Percentiles rank a stretch among this genome's conserved stretches.
Conservation (phyloP, 2,113 vertebrate genomes). For the Erpornis zantholeuca region DNA sequence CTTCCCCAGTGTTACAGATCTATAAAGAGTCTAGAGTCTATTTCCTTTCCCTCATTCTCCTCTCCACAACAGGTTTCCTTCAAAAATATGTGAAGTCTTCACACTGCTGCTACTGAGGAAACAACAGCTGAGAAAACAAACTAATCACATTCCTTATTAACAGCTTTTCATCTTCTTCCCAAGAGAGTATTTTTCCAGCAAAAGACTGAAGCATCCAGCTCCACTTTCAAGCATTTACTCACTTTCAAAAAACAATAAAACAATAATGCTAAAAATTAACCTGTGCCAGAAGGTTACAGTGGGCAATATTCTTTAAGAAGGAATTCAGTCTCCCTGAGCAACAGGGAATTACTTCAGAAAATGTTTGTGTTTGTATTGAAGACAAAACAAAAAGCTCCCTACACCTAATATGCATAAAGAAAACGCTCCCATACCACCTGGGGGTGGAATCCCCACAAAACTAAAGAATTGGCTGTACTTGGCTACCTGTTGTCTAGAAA, state of each 20-base stretch:
- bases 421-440: not conserved
- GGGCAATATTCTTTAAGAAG: not conserved
- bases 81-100: not conserved
- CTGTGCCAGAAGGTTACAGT: not conserved
- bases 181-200: not conserved
- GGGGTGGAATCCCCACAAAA: not conserved
- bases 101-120: not conserved
- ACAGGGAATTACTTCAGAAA: not conserved
- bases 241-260: not conserved
- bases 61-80: not conserved
- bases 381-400: not conserved
- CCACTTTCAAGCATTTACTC: not conserved
- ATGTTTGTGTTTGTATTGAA: not conserved
- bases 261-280: not conserved
- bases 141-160: not conserved
- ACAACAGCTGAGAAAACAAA: not conserved
- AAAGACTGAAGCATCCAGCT: not conserved
- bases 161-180: not conserved
- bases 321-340: not conserved
- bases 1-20: not conserved
- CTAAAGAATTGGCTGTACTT: not conserved
- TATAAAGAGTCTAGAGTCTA: accelerated
- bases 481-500: not conserved
- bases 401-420: not conserved
- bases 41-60: not conserved